A percentile compares a stretch with the other conserved stretches of the same genome.
phyloP scores from a whole-genome alignment of 2,888 invertebrate genomes.

The Pterobdella sp. region DNA sequence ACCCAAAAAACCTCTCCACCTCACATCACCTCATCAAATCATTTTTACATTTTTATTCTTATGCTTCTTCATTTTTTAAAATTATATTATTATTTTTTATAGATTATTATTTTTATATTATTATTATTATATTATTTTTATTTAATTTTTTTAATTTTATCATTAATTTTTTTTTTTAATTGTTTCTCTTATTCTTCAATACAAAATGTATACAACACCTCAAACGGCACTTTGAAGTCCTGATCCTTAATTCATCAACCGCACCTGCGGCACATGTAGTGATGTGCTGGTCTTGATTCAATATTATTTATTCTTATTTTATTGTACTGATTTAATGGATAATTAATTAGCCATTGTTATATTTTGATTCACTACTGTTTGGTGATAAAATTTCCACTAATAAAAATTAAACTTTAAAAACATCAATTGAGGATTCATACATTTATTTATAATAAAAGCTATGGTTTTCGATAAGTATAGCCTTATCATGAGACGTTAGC shows the following conservation, averaged over 20 bases:
- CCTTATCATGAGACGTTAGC: too few species aligned
- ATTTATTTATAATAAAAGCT: too few species aligned
- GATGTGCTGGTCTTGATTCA: too few species aligned
- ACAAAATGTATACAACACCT: not conserved
- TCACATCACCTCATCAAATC: too few species aligned
- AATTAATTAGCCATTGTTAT: not conserved
- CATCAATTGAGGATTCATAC: too few species aligned
- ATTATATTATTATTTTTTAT: not conserved
- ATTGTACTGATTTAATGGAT: not conserved
- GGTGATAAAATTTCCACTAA: too few species aligned
- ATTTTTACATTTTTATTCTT: too few species aligned
- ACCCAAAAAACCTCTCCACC: too few species aligned
- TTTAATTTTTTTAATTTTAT: not conserved
- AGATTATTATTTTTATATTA: not conserved
- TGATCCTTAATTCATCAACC: too few species aligned
- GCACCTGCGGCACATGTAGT: too few species aligned
- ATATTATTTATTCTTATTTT: not conserved
- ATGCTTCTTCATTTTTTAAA: not conserved
- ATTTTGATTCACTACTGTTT: not conserved
- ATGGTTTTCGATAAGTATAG: too few species aligned
- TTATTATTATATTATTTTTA: not conserved
- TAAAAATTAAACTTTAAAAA: too few species aligned
- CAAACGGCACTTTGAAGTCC: slow-evolving; percentile 2
- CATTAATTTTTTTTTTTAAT: slow-evolving; percentile 10
- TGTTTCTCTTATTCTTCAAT: not conserved